Evolutionary conservation across 92 coral and sea anemone genomes (phyloP), one percentile per base, ranked within the genome.

Genomic region (Ricordea florida): DNA sequence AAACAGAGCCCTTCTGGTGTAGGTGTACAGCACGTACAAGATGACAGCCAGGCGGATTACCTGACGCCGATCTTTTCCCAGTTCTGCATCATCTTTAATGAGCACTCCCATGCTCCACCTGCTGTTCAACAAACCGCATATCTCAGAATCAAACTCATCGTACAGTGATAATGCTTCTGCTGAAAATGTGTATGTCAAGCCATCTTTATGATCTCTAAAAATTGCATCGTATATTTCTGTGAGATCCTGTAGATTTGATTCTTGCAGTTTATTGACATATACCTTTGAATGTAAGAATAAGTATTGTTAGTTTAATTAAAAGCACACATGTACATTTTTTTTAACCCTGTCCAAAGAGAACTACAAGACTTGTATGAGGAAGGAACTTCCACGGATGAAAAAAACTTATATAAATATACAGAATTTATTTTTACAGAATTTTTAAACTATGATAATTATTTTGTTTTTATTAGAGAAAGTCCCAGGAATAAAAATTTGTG

Each of bases 151-250:
- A 60, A 77, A 84, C 57, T 66, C 47, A 24, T 84, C 89, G 23
- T 76, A 84, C 0, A 69, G 53, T 16, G 68, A 51, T 48, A 72
- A 23, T 22, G 81, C 80, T 14, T 81, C 87, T 29, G 28, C 81
- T 2, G 87, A 57, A 35, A 81, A 57, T 10, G 82, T 63, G 47
- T 82, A 82, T 4, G 13, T 35, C 6, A 64, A 22, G 28, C 70
- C 75, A n/a, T 57, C 85, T 26, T 61, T 78, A 26, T 79, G 90
- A 43, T 85, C 90, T 50, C 86, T 25, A 34, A 60, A 85, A 1
- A 85, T 36, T 2, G 81, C 76, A 51, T 85, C 72, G 45, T 72
- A 85, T 2, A 85, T 63, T 15, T 79, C 82, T 14, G 76, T 37
- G 31, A 85, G 81, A 64, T 78, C 62, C 8, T 85, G 55, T 3